Percentiles rank a stretch among this genome's conserved stretches.
Evolutionary conservation across 2,888 invertebrate species (phyloP).

Genomic region (Phymatocera aterrima): DNA sequence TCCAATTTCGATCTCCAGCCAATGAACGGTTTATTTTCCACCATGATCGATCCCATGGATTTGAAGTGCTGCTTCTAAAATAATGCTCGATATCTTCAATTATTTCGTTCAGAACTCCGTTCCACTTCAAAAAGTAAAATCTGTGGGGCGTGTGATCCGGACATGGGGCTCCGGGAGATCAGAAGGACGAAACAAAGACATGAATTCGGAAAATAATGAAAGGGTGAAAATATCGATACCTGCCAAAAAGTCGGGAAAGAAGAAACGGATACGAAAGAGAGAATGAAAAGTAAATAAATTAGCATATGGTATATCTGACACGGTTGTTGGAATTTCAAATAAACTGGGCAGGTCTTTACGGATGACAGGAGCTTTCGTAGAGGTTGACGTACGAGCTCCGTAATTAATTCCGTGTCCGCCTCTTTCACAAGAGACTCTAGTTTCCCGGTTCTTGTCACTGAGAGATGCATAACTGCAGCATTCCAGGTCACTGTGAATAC

Average conservation of each 20-base stretch:
- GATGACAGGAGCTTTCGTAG: conserved; percentile 40
- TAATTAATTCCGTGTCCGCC: conserved; percentile 52
- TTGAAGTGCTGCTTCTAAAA: no score
- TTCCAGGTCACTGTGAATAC: conserved; percentile 20
- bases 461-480: conserved; percentile 38
- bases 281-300: conserved; percentile 2
- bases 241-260: no score
- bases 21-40: background rate
- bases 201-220: no score
- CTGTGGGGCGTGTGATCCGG: no score
- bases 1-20: background rate
- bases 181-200: no score
- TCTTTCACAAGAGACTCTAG: conserved; percentile 37
- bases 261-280: background rate
- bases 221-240: no score
- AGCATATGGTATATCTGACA: background rate
- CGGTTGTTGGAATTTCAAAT: conserved; percentile 26
- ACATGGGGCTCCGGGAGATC: no score
- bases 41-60: no score
- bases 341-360: conserved; percentile 34
- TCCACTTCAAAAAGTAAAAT: no score
- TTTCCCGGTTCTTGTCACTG: conserved; percentile 36
- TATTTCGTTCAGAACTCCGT: no score
- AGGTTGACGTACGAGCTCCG: conserved; percentile 45
- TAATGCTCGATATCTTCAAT: no score